Conservation (phyloP, 2,113 vertebrate species). For the Albula glossodonta region DNA sequence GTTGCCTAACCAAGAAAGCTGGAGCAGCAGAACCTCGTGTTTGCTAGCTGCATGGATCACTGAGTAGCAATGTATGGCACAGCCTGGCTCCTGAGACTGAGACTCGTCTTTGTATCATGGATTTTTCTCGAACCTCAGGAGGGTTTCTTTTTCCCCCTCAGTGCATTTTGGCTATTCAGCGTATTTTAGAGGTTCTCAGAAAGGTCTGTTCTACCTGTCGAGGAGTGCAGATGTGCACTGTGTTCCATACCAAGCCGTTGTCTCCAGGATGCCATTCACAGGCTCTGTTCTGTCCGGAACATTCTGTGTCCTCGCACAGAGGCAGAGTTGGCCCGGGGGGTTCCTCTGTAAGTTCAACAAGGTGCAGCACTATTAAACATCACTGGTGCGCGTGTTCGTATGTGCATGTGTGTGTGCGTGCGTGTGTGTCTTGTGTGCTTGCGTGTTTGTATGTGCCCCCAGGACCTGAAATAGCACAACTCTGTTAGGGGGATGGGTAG, state of each 20-base stretch:
- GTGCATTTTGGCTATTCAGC: neutral
- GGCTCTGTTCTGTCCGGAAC: too few relatives aligned
- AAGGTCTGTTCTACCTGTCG: too few relatives aligned
- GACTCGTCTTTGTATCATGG: neutral
- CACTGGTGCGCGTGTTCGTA: conserved; percentile 25
- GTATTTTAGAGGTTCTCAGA: neutral
- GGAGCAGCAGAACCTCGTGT: neutral
- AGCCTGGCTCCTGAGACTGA: conserved; percentile 3
- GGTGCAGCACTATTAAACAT: neutral
- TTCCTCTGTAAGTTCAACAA: neutral
- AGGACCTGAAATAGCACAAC: conserved; percentile 63
- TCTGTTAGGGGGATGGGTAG: conserved; percentile 65
- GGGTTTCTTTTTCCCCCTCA: neutral
- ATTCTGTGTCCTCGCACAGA: neutral
- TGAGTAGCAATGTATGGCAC: neutral
- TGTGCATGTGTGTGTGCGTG: conserved; percentile 43
- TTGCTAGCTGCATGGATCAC: neutral
- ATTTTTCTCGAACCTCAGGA: neutral
- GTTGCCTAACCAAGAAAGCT: conserved; percentile 6
- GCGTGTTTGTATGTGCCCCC: conserved; percentile 47
- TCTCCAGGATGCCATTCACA: too few relatives aligned
- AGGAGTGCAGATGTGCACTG: too few relatives aligned
- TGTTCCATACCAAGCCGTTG: too few relatives aligned
- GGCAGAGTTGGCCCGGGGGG: neutral
- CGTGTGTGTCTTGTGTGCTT: conserved; percentile 29